A percentile compares a stretch with the other conserved stretches of the same genome.
phyloP scores from a whole-genome alignment of 2,888 invertebrate genomes.

The Dioctria linearis region DNA sequence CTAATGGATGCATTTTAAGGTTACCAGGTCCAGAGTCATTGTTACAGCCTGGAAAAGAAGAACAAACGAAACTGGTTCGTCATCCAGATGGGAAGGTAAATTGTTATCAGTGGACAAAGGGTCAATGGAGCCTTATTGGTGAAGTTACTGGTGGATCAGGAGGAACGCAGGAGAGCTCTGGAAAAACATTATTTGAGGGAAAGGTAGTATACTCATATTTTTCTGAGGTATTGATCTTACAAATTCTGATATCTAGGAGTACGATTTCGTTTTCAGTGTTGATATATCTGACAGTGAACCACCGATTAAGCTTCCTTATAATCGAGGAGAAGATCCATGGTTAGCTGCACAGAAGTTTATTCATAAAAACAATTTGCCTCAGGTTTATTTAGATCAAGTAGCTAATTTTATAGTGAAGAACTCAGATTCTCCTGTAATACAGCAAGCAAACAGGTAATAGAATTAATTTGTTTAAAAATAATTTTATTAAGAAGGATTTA shows the following conservation, averaged over 20 bases:
- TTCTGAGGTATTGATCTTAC: constrained; percentile 64
- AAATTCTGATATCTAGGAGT: constrained; percentile 73
- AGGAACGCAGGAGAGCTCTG: constrained; percentile 77
- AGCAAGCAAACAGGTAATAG: constrained; percentile 60
- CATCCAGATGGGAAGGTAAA: constrained; percentile 80
- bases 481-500: not conserved
- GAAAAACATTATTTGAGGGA: constrained; percentile 87
- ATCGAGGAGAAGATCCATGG: constrained; percentile 93
- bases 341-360: constrained; percentile 92
- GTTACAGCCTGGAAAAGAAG: constrained; percentile 83
- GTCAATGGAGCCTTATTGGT: constrained; percentile 88
- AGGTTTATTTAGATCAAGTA: constrained; percentile 90
- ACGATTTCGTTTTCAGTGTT: constrained; percentile 97
- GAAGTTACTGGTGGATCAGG: constrained; percentile 88
- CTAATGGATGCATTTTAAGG: constrained; percentile 69
- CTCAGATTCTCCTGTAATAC: constrained; percentile 68
- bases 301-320: constrained; percentile 92
- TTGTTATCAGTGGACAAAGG: constrained; percentile 84
- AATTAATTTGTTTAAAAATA: constrained; percentile 1
- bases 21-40: constrained; percentile 87
- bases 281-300: constrained; percentile 93
- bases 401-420: constrained; percentile 94
- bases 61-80: constrained; percentile 88
- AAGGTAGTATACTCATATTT: constrained; percentile 68
- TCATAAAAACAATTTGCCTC: constrained; percentile 85